Percentiles rank a stretch among this genome's conserved stretches.
Evolutionary conservation across 1,140 invertebrate genomes (phyloP).

Genomic region (Heliconius eleuchia): DNA sequence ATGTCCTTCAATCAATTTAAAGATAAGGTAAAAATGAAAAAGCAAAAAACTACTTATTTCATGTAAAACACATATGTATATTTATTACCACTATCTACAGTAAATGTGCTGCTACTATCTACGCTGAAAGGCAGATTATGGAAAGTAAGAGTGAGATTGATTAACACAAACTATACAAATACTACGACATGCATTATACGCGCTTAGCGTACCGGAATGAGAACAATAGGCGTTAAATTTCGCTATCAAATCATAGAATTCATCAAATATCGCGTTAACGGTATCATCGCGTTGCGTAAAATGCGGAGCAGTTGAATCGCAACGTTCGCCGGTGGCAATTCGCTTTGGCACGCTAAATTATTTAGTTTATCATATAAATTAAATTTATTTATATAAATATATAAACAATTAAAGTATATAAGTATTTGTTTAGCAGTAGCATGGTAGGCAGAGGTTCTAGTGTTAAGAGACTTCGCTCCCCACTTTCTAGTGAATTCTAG

Average conservation of each 20-base stretch:
- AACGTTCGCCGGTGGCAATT: neutral
- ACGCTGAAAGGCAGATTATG: neutral
- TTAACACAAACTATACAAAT: neutral
- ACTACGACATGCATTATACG: neutral
- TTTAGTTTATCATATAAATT: neutral
- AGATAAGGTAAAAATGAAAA: no score
- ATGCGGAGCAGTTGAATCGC: neutral
- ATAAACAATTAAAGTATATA: no score
- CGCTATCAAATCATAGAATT: neutral
- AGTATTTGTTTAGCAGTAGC: no score
- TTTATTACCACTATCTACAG: no score
- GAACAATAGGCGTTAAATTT: conserved; percentile 7
- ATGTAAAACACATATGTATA: neutral
- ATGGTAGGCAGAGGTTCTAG: no score
- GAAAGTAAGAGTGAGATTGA: neutral
- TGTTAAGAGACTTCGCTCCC: no score
- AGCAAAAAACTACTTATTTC: neutral
- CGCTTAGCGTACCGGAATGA: neutral
- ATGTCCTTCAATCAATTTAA: no score
- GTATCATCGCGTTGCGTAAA: neutral
- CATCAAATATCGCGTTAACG: conserved; percentile 12
- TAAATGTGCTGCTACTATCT: neutral
- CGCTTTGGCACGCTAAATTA: neutral
- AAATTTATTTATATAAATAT: no score
- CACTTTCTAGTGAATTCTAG: no score